Percentiles rank a stretch among this genome's conserved stretches.
Evolutionary conservation across 2,113 vertebrate genomes (phyloP).

Genomic region (Cryptotis parvus): DNA sequence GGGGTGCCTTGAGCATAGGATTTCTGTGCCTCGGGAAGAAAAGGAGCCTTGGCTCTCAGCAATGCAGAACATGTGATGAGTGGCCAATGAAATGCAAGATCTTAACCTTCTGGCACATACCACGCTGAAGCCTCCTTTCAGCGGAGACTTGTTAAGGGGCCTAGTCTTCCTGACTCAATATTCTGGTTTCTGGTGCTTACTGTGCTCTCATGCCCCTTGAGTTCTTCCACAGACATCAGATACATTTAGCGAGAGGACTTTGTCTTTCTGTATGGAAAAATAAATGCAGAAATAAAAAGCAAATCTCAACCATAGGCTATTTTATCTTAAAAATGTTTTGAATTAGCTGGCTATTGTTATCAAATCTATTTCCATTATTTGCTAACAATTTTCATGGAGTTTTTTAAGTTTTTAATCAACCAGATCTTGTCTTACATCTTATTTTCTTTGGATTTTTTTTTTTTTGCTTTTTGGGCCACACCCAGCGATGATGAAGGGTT

Average conservation of each 20-base stretch:
- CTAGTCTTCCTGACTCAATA: neutral
- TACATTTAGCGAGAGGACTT: neutral
- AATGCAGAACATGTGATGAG: neutral
- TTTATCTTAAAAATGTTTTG: constrained; percentile 59
- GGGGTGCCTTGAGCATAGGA: neutral
- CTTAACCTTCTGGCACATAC: neutral
- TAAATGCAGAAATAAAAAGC: neutral
- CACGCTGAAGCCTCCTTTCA: neutral
- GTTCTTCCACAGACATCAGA: constrained; percentile 36
- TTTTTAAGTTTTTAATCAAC: constrained; percentile 79
- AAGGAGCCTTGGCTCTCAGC: neutral
- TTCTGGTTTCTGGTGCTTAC: accelerated
- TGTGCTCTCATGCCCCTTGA: neutral
- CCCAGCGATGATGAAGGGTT: no score
- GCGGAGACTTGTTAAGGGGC: neutral
- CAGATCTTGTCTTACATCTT: constrained; percentile 81
- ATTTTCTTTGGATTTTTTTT: constrained; percentile 84
- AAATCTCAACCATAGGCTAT: neutral
- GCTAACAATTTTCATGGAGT: constrained; percentile 74
- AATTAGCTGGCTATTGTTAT: constrained; percentile 81
- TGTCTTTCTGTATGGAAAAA: neutral
- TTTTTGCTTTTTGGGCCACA: no score
- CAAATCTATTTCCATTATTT: constrained; percentile 84
- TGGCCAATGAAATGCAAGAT: constrained; percentile 7
- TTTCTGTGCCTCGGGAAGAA: neutral